Conservation (phyloP, 2,113 vertebrate genomes). For the Dascyllus trimaculatus region DNA sequence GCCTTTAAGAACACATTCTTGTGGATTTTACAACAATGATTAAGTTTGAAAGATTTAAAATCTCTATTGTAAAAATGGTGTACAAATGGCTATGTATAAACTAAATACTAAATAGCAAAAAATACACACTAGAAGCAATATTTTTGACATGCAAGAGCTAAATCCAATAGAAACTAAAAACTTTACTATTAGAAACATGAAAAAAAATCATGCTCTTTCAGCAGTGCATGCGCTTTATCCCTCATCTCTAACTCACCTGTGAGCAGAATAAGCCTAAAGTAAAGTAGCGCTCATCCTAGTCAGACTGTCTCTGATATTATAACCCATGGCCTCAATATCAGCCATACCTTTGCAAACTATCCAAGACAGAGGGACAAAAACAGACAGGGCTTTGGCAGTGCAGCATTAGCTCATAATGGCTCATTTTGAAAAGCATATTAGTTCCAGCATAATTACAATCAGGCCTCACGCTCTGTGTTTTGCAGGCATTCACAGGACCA, state of each 20-base stretch:
- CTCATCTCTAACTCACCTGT: conserved; percentile 70
- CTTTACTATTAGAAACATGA: not conserved
- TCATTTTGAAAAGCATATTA: conserved; percentile 90
- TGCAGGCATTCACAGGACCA: conserved; percentile 84
- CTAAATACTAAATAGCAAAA: not conserved
- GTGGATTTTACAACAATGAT: too few species aligned
- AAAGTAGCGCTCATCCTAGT: conserved; percentile 56
- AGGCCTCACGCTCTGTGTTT: conserved; percentile 84
- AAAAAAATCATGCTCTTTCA: conserved; percentile 10
- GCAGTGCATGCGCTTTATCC: conserved; percentile 46
- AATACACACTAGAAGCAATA: not conserved
- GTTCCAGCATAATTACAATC: conserved; percentile 90
- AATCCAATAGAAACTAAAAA: not conserved
- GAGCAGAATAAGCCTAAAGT: conserved; percentile 66
- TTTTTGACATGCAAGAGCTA: not conserved
- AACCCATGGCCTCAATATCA: conserved; percentile 84
- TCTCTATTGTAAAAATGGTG: not conserved
- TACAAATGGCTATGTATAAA: not conserved
- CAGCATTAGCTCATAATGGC: conserved; percentile 89
- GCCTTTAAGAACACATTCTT: too few species aligned
- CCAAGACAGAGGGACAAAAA: conserved; percentile 84
- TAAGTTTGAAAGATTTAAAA: not conserved
- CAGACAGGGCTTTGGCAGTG: conserved; percentile 84
- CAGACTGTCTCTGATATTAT: conserved; percentile 76
- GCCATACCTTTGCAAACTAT: conserved; percentile 85